phyloP scores from a whole-genome alignment of 30 jellyfish, hydroid and myxozoan species.

The Haliclystus octoradiatus region DNA sequence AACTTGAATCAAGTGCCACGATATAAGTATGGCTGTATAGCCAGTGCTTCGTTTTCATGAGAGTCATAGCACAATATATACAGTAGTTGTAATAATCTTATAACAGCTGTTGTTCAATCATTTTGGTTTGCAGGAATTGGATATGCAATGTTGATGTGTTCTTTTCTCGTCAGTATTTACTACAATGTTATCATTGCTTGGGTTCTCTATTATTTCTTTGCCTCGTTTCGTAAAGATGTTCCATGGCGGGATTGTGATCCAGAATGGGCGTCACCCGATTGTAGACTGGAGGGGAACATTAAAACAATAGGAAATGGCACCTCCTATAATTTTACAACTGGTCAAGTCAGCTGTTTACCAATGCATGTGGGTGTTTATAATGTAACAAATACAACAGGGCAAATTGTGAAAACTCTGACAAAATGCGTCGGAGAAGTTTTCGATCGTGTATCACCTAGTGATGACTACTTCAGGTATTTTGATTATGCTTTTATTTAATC shows the following conservation, averaged over 20 bases:
- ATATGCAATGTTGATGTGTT: constrained; percentile 77
- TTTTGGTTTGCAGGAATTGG: constrained; percentile 63
- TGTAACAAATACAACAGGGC: constrained; percentile 18
- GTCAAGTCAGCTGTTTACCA: constrained; percentile 21
- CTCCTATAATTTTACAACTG: constrained; percentile 33
- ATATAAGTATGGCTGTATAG: too few relatives aligned
- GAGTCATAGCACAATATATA: too few relatives aligned
- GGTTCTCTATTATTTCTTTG: constrained; percentile 65
- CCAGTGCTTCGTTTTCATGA: too few relatives aligned
- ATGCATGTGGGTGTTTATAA: constrained; percentile 37
- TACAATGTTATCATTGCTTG: constrained; percentile 84
- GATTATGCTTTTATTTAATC: too few relatives aligned
- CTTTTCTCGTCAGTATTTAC: constrained; percentile 66
- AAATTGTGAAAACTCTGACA: not conserved
- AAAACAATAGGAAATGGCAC: constrained; percentile 54
- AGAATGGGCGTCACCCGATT: constrained; percentile 54
- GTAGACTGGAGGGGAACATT: constrained; percentile 30
- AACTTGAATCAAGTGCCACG: too few relatives aligned
- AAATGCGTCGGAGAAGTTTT: constrained; percentile 9
- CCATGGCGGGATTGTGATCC: constrained; percentile 88
- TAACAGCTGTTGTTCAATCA: too few relatives aligned
- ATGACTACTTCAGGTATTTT: constrained; percentile 71
- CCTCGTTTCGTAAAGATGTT: constrained; percentile 62
- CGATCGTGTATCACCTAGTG: constrained; percentile 48
- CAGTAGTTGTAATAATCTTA: too few relatives aligned